Base-by-base conservation (phyloP, 2,113 vertebrate genomes). In the Archocentrus centrarchus region DNA sequence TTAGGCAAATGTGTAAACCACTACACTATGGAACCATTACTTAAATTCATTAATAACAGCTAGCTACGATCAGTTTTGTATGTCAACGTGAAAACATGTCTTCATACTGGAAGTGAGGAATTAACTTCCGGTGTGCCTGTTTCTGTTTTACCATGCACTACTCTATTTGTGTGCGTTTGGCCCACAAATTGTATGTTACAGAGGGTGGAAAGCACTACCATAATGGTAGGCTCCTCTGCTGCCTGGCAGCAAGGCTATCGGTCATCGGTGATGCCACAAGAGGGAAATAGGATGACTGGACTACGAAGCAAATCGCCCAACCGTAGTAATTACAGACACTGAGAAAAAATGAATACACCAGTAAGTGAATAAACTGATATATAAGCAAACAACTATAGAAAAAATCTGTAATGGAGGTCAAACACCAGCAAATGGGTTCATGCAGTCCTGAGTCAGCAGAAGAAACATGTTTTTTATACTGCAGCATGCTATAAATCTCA, bases 101-200 rank as follows among this genome's bases (percentile, higher is more conserved):
- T 63, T n/a, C n/a, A n/a, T 39, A 6, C 0, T 63, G 11, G 61
- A 63, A n/a, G 32, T 63, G 61, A 39, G 35, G n/a, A 63, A 63
- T 39, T n/a, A 39, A 63, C 3, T 1, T 6, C 2, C 0, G 0
- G 20, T 63, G 61, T 10, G 20, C 0, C 2, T 6, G n/a, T 39
- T n/a, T 39, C 37, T 8, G 37, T 39, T 63, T 63, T 63, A 39
- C 6, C 61, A 35, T 39, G 61, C 61, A 39, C 61, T 1, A 7
- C 39, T 2, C 15, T 63, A 11, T 0, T 4, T n/a, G 32, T 39
- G n/a, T 8, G 11, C 0, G 20, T 8, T 63, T 63, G 37, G 6
- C 35, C 20, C 61, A 63, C 35, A 63, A n/a, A 63, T 22, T 39
- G 61, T 39, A 63, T 7, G 35, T 22, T 63, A 8, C 35, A 63